These are phyloP conservation scores for Prunella himalayana DNA, from an alignment of 2,113 vertebrate species.

Conservation along the genomic window DNA sequence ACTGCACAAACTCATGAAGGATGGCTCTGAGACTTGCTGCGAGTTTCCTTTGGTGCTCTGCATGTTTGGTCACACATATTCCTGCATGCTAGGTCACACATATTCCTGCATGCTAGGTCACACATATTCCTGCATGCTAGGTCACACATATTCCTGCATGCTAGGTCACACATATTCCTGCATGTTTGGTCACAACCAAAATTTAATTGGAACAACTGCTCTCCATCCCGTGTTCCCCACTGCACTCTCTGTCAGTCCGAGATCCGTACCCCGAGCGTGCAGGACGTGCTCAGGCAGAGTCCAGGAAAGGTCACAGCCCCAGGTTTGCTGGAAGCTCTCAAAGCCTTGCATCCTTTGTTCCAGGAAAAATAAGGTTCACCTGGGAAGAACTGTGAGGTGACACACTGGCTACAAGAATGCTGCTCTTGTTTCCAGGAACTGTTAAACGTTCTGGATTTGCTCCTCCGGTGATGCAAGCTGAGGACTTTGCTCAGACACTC, in stretches of 20 bases:
- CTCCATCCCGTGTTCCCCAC: fast-evolving
- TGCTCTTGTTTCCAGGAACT: constrained; percentile 15
- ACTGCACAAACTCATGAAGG: fast-evolving
- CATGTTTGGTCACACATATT: background rate
- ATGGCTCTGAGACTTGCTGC: background rate
- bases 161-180: background rate
- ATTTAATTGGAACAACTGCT: background rate
- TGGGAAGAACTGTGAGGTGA: constrained; percentile 26
- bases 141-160: background rate
- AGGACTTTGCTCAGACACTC: constrained; percentile 1
- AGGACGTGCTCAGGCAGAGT: background rate
- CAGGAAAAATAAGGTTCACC: background rate
- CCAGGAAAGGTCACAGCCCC: background rate
- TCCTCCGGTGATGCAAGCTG: constrained; percentile 15
- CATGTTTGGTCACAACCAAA: background rate
- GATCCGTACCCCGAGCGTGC: fast-evolving
- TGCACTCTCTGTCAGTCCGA: fast-evolving
- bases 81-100: background rate
- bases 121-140: background rate
- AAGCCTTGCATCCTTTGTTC: background rate
- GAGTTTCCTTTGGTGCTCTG: background rate
- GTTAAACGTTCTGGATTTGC: constrained; percentile 4
- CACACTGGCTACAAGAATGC: constrained; percentile 8
- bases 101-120: background rate
- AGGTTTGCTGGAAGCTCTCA: background rate